Base-by-base conservation (phyloP, 1,140 invertebrate species). In the Brachionus manjavacas region DNA sequence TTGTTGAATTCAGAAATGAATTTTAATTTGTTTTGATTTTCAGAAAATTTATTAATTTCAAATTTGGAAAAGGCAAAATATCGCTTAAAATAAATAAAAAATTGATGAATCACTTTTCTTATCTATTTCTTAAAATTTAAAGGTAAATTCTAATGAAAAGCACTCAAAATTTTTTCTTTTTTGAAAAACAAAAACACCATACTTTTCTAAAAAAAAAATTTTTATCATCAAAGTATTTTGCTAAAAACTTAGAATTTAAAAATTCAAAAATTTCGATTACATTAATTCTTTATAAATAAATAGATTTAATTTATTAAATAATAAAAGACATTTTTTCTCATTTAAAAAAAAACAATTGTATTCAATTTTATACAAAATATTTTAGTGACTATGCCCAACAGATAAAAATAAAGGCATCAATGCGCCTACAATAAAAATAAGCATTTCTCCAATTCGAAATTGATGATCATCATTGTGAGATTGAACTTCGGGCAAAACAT, bases 401-500 rank as follows among this genome's bases (percentile, higher is more conserved):
- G 96, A 94, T 55, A 99, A 91, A 41, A 98, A 88, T 1, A 96
- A 90, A 0, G 97, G 97, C 78, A 96, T 89, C 81, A 97, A 88
- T 14, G 94, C 93, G 9, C 96, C 96, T 66, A 93, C 86, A 12
- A 98, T 93, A 81, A 99, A 90, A 43, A 93, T 93, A 1, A 94
- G 79, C 31, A 98, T 90, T 90, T 99, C 96, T 85, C 92, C 41
- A 88, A 87, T 16, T 90, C 86, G 20, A 88, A 87, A 74, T 88
- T 88, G 35, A 91, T 88, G 7, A 91, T 89, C 39, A 88, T 87
- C n/a, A 89, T 91, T 85, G 90, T 90, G 85, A 89, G 86, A 88
- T 91, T 90, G 9, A 89, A 99, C 90, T 90, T 99, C 97, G 0
- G 97, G 96, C 60, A 99, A 89, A 3, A 99, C 96, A 89, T 99